A percentile compares a stretch with the other conserved stretches of the same genome.
Evolutionary conservation across 2,113 vertebrate genomes (phyloP).

Genomic region (Psettodes erumei): DNA sequence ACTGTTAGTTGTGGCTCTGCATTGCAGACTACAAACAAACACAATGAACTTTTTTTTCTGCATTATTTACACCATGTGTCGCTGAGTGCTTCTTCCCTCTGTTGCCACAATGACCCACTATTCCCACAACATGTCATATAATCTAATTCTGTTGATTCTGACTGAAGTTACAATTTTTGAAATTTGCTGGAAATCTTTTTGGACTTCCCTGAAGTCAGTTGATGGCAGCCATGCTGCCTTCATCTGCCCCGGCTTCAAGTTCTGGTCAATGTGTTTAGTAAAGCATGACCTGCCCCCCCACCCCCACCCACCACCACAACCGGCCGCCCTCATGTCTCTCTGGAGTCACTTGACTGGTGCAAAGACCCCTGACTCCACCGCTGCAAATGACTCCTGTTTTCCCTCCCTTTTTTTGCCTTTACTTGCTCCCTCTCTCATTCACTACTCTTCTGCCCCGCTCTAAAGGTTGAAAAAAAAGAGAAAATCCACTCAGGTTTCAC

Average conservation of each 20-base stretch:
- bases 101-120: neutral
- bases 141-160: neutral
- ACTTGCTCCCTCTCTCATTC: constrained; percentile 22
- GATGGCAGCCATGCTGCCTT: constrained; percentile 40
- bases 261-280: constrained; percentile 76
- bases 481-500: neutral
- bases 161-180: neutral
- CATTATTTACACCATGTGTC: neutral
- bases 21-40: no score
- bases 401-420: constrained; percentile 34
- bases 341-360: constrained; percentile 74
- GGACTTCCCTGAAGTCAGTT: constrained; percentile 21
- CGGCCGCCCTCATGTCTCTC: constrained; percentile 15
- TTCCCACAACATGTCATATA: neutral
- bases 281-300: constrained; percentile 70
- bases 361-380: constrained; percentile 65
- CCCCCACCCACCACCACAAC: neutral
- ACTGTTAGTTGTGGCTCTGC: neutral
- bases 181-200: neutral
- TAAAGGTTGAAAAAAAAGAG: neutral
- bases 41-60: neutral
- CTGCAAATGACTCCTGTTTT: constrained; percentile 58
- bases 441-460: neutral
- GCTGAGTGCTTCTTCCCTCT: neutral
- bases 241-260: constrained; percentile 60